phyloP scores from a whole-genome alignment of 2,797 vertebrate genomes.

The Hydrophis major region DNA sequence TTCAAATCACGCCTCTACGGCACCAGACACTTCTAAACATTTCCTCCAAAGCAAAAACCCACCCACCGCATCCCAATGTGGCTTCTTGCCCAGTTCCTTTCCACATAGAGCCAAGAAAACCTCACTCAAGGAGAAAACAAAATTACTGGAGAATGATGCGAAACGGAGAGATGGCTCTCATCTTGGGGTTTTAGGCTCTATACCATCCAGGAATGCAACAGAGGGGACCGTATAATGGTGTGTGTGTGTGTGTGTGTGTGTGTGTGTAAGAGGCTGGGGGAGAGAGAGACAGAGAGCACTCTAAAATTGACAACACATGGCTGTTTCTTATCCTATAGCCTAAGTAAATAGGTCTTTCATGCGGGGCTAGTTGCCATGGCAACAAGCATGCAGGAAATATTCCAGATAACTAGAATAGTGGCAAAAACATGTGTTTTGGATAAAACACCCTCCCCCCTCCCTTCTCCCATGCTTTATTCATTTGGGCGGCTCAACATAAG shows the following conservation, averaged over 20 bases:
- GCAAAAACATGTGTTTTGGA: slow-evolving; percentile 75
- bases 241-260: not conserved
- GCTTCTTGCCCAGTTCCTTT: slow-evolving; percentile 53
- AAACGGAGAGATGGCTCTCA: slow-evolving; percentile 44
- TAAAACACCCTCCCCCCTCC: slow-evolving; percentile 56
- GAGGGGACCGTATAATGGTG: not conserved
- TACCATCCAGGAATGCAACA: slow-evolving; percentile 8
- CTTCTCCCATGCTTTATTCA: slow-evolving; percentile 7
- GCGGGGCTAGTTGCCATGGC: slow-evolving; percentile 69
- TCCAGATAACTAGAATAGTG: slow-evolving; percentile 74
- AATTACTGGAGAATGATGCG: slow-evolving; percentile 22
- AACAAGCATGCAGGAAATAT: slow-evolving; percentile 77
- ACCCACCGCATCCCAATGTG: slow-evolving; percentile 37
- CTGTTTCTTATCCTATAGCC: slow-evolving; percentile 62
- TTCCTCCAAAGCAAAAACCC: slow-evolving; percentile 46
- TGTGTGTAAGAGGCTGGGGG: fast-evolving
- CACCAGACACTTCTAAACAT: slow-evolving; percentile 50
- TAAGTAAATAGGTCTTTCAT: slow-evolving; percentile 68
- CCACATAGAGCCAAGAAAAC: slow-evolving; percentile 42
- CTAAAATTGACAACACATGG: slow-evolving; percentile 76
- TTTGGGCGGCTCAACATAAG: slow-evolving; percentile 35
- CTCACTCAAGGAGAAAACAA: slow-evolving; percentile 36
- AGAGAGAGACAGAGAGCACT: slow-evolving; percentile 25
- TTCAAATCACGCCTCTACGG: slow-evolving; percentile 24
- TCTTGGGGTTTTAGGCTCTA: slow-evolving; percentile 24